These are phyloP conservation scores for Aplodontia rufa DNA, from an alignment of 2,113 vertebrate genomes.

Conservation along the genomic window DNA sequence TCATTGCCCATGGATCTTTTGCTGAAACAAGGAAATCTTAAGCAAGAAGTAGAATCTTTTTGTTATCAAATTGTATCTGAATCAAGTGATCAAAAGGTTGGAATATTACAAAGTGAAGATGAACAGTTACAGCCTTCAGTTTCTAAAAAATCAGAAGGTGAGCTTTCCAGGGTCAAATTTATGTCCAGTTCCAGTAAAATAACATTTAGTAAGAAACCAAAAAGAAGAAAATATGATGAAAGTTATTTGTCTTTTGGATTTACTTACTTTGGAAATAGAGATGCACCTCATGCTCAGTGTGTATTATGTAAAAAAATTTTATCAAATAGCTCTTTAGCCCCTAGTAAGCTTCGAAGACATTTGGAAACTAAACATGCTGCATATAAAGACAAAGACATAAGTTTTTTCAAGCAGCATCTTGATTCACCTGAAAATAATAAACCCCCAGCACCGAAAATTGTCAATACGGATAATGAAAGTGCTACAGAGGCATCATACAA, in stretches of 20 bases:
- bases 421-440: conserved; percentile 75
- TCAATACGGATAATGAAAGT: conserved; percentile 76
- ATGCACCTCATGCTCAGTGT: conserved; percentile 75
- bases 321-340: conserved; percentile 74
- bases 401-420: conserved; percentile 77
- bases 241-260: conserved; percentile 79
- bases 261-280: conserved; percentile 75
- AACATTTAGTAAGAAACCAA: conserved; percentile 74
- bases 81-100: conserved; percentile 68
- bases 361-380: conserved; percentile 77
- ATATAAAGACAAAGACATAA: conserved; percentile 78
- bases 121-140: conserved; percentile 68
- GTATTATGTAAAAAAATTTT: conserved; percentile 79
- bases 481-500: conserved; percentile 76
- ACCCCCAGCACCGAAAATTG: conserved; percentile 68
- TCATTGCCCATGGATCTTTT: conserved; percentile 71
- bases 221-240: conserved; percentile 79
- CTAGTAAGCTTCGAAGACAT: conserved; percentile 72
- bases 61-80: conserved; percentile 75
- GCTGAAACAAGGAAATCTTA: conserved; percentile 75
- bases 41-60: conserved; percentile 76
- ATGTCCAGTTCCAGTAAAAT: conserved; percentile 72
- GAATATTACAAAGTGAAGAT: conserved; percentile 70
- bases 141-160: conserved; percentile 70
- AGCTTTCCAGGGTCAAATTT: conserved; percentile 68